Evolutionary conservation across 2,113 vertebrate genomes (phyloP), one percentile per base, ranked within the genome.

Genomic region (Toxotes jaculatrix): DNA sequence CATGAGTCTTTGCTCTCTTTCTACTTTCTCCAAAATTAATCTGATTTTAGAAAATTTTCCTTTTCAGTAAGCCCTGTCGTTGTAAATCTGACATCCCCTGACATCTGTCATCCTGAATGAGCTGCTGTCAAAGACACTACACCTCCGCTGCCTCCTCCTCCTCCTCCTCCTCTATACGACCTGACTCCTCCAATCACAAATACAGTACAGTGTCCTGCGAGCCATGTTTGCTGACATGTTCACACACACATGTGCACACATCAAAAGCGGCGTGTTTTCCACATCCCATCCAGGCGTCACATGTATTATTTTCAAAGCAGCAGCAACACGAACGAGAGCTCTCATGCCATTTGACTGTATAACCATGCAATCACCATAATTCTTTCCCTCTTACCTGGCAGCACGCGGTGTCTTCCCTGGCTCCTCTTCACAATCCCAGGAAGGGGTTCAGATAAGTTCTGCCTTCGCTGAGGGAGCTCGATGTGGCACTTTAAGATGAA

Each of bases 341-440:
- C 23, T 66, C 31, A 1, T 42, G 34, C 23, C 51, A 21, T 83
- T 3, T 27, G 5, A 53, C 38, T 38, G 36, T 38, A n/a, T 11
- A 61, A 34, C 40, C 62, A 55, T 1, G 40, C 23, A 7, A 1
- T 49, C 71, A 19, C n/a, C 53, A 17, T 45, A 59, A 23, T 6
- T 64, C 38, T 63, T 40, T 38, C 23, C 59, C 45, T 90, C 93
- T 85, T 93, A 94, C 86, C 93, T 93, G 91, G 91, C 91, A 88
- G 91, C 87, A 82, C 83, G 80, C 0, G 42, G 10, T 12, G 64
- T 83, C 86, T 72, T 89, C 62, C 56, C 55, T 67, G 74, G 88
- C 13, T 94, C 89, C 91, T 92, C 86, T 84, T 93, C 84, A 87
- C 91, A 92, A 83, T 91, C 91, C 88, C 82, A 89, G 73, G 79